Base-by-base conservation (phyloP, 2,113 vertebrate species). In the Opisthocomus hoazin region DNA sequence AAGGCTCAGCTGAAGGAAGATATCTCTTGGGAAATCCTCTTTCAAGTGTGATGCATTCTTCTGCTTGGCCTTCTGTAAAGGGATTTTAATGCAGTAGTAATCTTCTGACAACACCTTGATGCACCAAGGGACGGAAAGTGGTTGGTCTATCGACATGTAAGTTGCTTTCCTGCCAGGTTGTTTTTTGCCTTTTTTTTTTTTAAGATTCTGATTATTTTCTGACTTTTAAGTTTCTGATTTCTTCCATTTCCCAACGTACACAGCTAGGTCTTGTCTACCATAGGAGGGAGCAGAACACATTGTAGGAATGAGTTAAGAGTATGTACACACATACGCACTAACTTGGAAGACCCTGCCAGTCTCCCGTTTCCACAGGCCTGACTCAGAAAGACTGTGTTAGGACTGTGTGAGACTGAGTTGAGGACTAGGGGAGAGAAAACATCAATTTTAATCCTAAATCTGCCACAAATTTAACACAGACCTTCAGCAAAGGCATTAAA, bases 1-100 rank as follows among this genome's bases (percentile, higher is more conserved):
- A n/a, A 56, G 87, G 74, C 84, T 89, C 51, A 81, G 50, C 89
- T 91, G 95, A 95, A 96, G 82, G 80, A 95, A 84, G 80, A 27
- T 61, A 30, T 91, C 90, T 90, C 65, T 45, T 71, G 90, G 51
- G 80, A 97, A 97, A 89, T 50, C 69, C 57, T 68, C 92, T 81
- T 86, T 89, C 78, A 93, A 96, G 68, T 87, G 58, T 60, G 81
- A 95, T 69, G 16, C 45, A 84, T 96, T 93, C 90, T 92, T 94
- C 53, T 79, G 46, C 65, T 87, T 87, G 80, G 75, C 54, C 48
- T 87, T 89, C 54, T 61, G 39, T 24, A 92, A 83, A 61, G 68
- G 96, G 36, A 93, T 82, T 83, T 94, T 83, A 64, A 71, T 45
- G 73, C 87, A 88, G 37, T n/a, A 69, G 15, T 32, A 94, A 90